phyloP scores from a whole-genome alignment of 2,113 vertebrate genomes.

The Mellivora capensis region DNA sequence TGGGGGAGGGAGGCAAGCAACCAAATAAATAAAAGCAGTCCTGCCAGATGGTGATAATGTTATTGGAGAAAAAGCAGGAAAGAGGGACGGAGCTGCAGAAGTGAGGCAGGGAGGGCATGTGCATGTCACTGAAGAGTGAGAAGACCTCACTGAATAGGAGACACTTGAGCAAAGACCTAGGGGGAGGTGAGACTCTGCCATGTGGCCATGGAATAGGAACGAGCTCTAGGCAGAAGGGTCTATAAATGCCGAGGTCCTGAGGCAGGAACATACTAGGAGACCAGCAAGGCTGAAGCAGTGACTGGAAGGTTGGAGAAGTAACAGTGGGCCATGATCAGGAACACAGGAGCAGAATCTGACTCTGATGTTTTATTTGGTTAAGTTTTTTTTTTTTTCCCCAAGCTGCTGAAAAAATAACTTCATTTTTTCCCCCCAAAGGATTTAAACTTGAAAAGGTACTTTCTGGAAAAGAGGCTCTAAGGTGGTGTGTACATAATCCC shows the following conservation, averaged over 20 bases:
- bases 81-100: neutral
- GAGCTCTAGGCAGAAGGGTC: neutral
- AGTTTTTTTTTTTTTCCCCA: neutral
- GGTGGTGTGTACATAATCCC: neutral
- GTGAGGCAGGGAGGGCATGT: no score
- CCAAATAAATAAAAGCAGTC: neutral
- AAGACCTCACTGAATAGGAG: neutral
- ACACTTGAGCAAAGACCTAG: neutral
- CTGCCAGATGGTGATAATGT: neutral
- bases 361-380: neutral
- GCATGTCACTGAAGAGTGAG: neutral
- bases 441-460: neutral
- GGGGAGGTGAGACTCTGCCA: neutral
- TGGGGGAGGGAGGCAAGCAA: neutral
- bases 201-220: neutral
- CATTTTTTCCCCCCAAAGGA: neutral
- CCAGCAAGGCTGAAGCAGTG: neutral
- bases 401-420: neutral
- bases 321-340: neutral
- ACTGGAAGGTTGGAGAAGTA: neutral
- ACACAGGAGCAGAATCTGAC: neutral
- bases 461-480: neutral
- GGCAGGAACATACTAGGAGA: neutral
- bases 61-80: neutral
- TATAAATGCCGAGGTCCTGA: neutral